Percentiles rank a stretch among this genome's conserved stretches.
Conservation (phyloP, 2,888 invertebrate species). For the Drosophila kanekoi region DNA sequence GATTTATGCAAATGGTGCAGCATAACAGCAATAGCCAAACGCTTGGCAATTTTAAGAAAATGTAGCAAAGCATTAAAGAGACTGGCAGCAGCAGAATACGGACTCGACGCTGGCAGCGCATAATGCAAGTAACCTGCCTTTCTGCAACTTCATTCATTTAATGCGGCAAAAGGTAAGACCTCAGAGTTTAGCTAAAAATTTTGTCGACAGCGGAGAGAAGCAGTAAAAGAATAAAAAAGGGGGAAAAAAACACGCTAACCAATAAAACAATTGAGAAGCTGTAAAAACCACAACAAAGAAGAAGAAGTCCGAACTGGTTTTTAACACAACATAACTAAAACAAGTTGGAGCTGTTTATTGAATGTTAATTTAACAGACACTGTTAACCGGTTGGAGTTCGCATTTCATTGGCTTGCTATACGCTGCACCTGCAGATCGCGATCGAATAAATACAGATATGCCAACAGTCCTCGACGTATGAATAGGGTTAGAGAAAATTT, state of each 20-base stretch:
- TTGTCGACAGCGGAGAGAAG: conserved; percentile 34
- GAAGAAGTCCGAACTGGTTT: conserved; percentile 64
- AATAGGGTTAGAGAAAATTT: conserved; percentile 19
- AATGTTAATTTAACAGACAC: conserved; percentile 61
- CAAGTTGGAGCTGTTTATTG: conserved; percentile 61
- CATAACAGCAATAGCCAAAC: conserved; percentile 35
- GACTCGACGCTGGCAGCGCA: conserved; percentile 54
- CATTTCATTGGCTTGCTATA: conserved; percentile 43
- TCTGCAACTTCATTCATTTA: conserved; percentile 77
- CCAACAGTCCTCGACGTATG: conserved; percentile 27
- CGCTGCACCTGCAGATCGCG: conserved; percentile 70
- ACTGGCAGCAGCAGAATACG: conserved; percentile 23
- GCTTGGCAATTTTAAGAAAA: conserved; percentile 37
- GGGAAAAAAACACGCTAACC: conserved; percentile 43
- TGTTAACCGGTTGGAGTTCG: conserved; percentile 62
- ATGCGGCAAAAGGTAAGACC: conserved; percentile 51
- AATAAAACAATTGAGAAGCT: conserved; percentile 66
- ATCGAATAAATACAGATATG: conserved; percentile 52
- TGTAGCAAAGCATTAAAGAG: conserved; percentile 48
- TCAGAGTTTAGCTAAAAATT: conserved; percentile 34
- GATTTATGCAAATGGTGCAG: conserved; percentile 68
- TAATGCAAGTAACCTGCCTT: conserved; percentile 72
- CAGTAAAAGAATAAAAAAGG: conserved; percentile 41
- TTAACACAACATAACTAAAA: conserved; percentile 62
- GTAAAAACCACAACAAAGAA: conserved; percentile 61